These are phyloP conservation scores for Vespertilio murinus DNA, from an alignment of 2,797 vertebrate species.

Conservation along the genomic window DNA sequence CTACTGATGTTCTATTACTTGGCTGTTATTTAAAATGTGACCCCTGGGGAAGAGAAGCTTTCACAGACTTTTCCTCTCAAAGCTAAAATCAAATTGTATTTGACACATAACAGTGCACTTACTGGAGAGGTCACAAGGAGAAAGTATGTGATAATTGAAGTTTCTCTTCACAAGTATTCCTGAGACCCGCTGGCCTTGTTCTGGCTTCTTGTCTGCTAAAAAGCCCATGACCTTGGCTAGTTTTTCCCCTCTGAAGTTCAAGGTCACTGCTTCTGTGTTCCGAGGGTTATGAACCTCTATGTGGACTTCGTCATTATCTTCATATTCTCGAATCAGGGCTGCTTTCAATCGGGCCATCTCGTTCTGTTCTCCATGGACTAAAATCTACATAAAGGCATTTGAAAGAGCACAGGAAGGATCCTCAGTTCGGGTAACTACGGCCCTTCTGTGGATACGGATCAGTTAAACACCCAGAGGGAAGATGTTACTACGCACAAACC, in stretches of 20 bases:
- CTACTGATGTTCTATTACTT: not conserved
- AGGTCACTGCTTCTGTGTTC: constrained; percentile 96
- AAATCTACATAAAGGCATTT: constrained; percentile 84
- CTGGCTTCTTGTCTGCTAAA: constrained; percentile 94
- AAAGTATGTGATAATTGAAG: constrained; percentile 98
- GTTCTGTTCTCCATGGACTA: constrained; percentile 98
- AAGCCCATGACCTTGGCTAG: constrained; percentile 98
- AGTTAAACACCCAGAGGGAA: not conserved
- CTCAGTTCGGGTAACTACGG: not conserved
- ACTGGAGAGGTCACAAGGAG: constrained; percentile 96
- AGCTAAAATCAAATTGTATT: not conserved
- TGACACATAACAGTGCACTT: constrained; percentile 78
- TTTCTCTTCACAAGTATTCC: constrained; percentile 98
- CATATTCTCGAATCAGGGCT: constrained; percentile 95
- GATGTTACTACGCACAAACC: not conserved
- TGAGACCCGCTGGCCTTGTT: constrained; percentile 94
- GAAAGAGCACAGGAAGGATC: not conserved
- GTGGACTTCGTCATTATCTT: constrained; percentile 98
- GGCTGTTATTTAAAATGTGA: not conserved
- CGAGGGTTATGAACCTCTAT: constrained; percentile 98
- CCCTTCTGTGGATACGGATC: not conserved
- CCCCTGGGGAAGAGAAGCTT: not conserved
- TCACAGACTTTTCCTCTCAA: not conserved
- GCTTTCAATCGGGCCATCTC: constrained; percentile 98
- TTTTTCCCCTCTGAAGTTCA: constrained; percentile 98